A percentile compares a stretch with the other conserved stretches of the same genome.
These are phyloP conservation scores for Aphidius gifuensis DNA, from an alignment of 1,140 invertebrate species.

Conservation along the genomic window DNA sequence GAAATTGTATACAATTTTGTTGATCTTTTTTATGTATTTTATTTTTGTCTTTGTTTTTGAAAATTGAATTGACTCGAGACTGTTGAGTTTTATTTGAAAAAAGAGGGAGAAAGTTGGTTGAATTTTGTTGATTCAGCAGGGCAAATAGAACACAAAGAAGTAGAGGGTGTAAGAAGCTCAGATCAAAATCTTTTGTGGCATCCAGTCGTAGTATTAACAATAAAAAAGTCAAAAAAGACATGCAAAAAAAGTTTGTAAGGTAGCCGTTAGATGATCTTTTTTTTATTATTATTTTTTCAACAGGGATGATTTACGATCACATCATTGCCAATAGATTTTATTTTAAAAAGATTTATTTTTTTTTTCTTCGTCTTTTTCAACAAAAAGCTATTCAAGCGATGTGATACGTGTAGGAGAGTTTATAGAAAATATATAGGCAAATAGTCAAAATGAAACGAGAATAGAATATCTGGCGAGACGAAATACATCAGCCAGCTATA, in stretches of 20 bases:
- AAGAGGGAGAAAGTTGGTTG: too few relatives aligned
- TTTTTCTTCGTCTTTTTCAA: conserved; percentile 3
- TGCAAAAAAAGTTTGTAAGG: conserved; percentile 12
- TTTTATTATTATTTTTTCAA: too few relatives aligned
- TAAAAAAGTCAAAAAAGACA: neutral
- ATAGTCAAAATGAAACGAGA: conserved; percentile 19
- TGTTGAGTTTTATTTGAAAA: too few relatives aligned
- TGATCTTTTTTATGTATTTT: too few relatives aligned
- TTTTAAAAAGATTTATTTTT: conserved; percentile 1
- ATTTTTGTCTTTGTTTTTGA: too few relatives aligned
- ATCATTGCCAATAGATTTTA: neutral
- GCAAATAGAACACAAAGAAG: too few relatives aligned
- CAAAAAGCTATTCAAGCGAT: conserved; percentile 23
- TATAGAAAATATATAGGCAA: conserved; percentile 7
- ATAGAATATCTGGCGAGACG: conserved; percentile 17
- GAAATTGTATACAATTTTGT: too few relatives aligned
- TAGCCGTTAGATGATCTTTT: conserved; percentile 10
- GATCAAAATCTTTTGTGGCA: too few relatives aligned
- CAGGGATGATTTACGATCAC: conserved; percentile 20
- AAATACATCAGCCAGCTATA: conserved; percentile 2
- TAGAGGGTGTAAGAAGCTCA: too few relatives aligned
- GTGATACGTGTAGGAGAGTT: conserved; percentile 19
- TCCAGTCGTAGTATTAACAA: too few relatives aligned
- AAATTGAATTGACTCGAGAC: too few relatives aligned
- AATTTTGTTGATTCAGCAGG: too few relatives aligned